Evolutionary conservation across 2,797 vertebrate species (phyloP), one percentile per base, ranked within the genome.

Genomic region (Coregonus suidteri): DNA sequence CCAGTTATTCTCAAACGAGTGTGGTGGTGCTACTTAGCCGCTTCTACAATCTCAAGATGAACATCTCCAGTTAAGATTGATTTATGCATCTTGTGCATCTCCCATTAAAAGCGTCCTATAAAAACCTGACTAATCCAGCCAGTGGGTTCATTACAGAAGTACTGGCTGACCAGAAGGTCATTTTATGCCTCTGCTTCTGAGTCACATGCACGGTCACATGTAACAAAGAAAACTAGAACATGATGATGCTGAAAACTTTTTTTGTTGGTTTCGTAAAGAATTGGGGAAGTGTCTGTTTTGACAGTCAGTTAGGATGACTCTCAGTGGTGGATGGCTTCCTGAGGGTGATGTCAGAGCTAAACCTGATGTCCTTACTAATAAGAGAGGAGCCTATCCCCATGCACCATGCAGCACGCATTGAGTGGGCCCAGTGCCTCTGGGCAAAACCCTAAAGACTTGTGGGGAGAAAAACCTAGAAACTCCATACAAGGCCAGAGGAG

Each of bases 141-240:
- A 54, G 53, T 15, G 20, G 47, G 31, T 56, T 53, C 30, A 31
- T 72, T 72, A 31, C 71, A 72, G 20, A 72, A 54, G 52, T 30
- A 16, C 20, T 69, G 6, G 18, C 62, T 25, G 3, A 67, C 13
- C 13, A 31, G 65, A 37, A 69, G 25, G 51, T 20, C 3, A n/a
- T 62, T n/a, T 25, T 9, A n/a, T 20, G 15, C 20, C 13, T 13
- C 16, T 56, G 54, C 54, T 2, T 62, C 41, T 47, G 41, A 31
- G 6, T 56, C 6, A n/a, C 53, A 53, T 18, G 53, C 71, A 37
- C 25, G 52, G 16, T n/a, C 20, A 31, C 25, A 53, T 54, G 51
- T 53, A 72, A 72, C 51, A 72, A 65, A 72, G 51, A 15, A 34
- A 31, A 30, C 52, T 30, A 72, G 25, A 72, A 73, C 7, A 14